Evolutionary conservation across 2,797 vertebrate species (phyloP), one percentile per base, ranked within the genome.

Genomic region (Philypnodon macrostomus): DNA sequence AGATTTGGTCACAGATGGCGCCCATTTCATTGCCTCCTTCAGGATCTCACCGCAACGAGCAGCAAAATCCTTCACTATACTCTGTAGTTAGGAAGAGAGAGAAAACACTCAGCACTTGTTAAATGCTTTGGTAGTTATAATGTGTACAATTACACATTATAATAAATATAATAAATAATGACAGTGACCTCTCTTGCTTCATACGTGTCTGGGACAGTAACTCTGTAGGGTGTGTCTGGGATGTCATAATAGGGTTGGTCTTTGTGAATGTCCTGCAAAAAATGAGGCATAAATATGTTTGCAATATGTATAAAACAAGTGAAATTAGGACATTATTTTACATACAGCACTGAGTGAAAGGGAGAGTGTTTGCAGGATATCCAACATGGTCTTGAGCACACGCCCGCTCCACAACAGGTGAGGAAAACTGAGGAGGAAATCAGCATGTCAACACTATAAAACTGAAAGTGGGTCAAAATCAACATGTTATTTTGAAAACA

Each of bases 11-110:
- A 96, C 95, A 0, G 95, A 93, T 0, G 95, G 94, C 0, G 95
- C 95, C 95, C 95, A 98, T 53, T 98, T 98, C 95, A 98, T 97
- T 0, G 95, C 95, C 58, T 98, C 95, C 56, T 97, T 96, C 0
- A 98, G 89, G 66, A 98, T 96, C 88, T 97, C 96, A n/a, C 92
- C 95, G 72, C 95, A 98, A 33, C 95, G 95, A 0, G 95, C 95
- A 0, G 95, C 95, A 7, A 98, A 98, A 63, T 98, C 95, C 74
- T 96, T 97, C 48, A 98, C 95, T 2, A 98, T 97, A 73, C 93
- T 97, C 95, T 98, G 35, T 2, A 77, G 76, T 21, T 15, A 18
- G 11, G 6, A 23, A 23, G n/a, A n/a, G n/a, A n/a, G n/a, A n/a
- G n/a, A 23, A 23, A 23, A 23, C 21, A 23, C 3, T 23, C 21